Conservation (phyloP, 2,888 invertebrate species). For the Amphipoea lucens region DNA sequence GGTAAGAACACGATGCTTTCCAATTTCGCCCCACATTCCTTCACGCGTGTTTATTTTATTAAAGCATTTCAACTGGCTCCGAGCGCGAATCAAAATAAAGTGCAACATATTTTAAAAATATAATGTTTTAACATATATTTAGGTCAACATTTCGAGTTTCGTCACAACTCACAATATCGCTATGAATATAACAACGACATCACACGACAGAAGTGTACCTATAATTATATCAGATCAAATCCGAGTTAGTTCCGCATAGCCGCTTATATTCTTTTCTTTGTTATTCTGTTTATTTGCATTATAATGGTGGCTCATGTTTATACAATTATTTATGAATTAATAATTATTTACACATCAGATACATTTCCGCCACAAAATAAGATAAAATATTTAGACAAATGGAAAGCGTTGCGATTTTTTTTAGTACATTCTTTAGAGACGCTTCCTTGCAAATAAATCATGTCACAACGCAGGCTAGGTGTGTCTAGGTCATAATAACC, state of each 20-base stretch:
- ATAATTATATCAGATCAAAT: slow-evolving; percentile 51
- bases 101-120: slow-evolving; percentile 72
- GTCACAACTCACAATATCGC: slow-evolving; percentile 71
- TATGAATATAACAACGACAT: slow-evolving; percentile 55
- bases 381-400: slow-evolving; percentile 4
- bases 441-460: slow-evolving; percentile 39
- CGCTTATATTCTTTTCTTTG: slow-evolving; percentile 36
- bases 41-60: slow-evolving; percentile 81
- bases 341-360: slow-evolving; percentile 15
- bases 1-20: slow-evolving; percentile 74
- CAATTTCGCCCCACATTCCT: slow-evolving; percentile 81
- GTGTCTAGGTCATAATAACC: slow-evolving; percentile 55
- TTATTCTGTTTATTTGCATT: slow-evolving; percentile 41
- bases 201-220: slow-evolving; percentile 42
- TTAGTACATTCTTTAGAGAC: slow-evolving; percentile 5
- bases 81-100: slow-evolving; percentile 73
- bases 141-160: slow-evolving; percentile 72
- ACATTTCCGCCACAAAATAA: slow-evolving; percentile 26
- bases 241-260: slow-evolving; percentile 48
- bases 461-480: slow-evolving; percentile 32
- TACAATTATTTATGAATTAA: slow-evolving; percentile 30
- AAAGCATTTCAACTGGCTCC: slow-evolving; percentile 69
- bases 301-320: slow-evolving; percentile 29
- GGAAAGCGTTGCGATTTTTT: slow-evolving; percentile 1
- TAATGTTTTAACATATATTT: slow-evolving; percentile 67